A percentile compares a stretch with the other conserved stretches of the same genome.
Evolutionary conservation across 2,797 vertebrate species (phyloP).

Genomic region (Lagorchestes hirsutus): DNA sequence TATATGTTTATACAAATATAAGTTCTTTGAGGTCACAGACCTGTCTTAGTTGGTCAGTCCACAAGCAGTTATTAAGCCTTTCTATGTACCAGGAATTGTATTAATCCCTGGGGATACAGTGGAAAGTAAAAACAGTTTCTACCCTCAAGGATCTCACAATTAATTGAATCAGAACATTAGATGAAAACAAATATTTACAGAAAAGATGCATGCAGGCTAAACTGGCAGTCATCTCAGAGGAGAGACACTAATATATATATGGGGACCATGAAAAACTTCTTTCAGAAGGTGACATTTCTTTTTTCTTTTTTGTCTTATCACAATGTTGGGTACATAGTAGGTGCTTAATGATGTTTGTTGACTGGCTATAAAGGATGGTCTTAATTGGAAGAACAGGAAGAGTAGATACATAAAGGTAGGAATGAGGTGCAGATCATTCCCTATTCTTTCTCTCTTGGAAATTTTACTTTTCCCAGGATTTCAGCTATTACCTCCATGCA

Average conservation of each 20-base stretch:
- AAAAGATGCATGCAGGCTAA: not conserved
- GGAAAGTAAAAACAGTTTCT: not conserved
- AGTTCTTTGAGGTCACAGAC: not conserved
- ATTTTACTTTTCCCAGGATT: not conserved
- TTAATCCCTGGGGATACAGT: not conserved
- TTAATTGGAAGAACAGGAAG: not conserved
- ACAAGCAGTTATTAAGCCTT: not conserved
- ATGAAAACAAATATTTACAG: not conserved
- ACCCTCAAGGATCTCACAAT: not conserved
- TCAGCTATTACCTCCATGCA: not conserved
- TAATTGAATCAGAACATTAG: not conserved
- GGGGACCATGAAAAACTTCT: not conserved
- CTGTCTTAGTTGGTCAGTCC: not conserved
- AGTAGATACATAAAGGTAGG: not conserved
- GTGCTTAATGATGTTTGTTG: not conserved
- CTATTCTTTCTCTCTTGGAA: not conserved
- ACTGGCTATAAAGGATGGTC: not conserved
- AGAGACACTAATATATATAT: not conserved
- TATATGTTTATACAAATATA: not conserved
- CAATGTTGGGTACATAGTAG: not conserved
- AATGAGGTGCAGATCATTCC: not conserved
- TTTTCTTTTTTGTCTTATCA: not conserved
- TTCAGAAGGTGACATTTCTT: not conserved
- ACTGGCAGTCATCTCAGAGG: not conserved
- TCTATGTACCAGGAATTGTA: not conserved